A percentile compares a stretch with the other conserved stretches of the same genome.
These are phyloP conservation scores for Deilephila porcellus DNA, from an alignment of 2,888 invertebrate species.

Conservation along the genomic window DNA sequence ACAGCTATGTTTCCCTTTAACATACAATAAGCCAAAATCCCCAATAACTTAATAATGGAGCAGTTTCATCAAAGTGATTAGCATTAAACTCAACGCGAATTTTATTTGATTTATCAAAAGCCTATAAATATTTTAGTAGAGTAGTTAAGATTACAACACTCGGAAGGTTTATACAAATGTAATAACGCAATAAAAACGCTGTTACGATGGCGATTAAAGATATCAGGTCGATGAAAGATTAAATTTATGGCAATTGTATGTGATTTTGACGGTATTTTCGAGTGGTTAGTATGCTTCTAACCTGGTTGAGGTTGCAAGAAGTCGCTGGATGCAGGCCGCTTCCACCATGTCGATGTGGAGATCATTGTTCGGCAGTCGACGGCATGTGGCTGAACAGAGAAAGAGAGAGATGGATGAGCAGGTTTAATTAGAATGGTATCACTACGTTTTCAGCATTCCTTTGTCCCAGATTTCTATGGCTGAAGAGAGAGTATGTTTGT, in stretches of 20 bases:
- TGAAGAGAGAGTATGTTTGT: too few relatives aligned
- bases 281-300: background rate
- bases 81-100: constrained; percentile 8
- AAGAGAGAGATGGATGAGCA: too few relatives aligned
- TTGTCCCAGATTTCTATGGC: too few relatives aligned
- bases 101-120: constrained; percentile 22
- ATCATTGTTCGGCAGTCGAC: too few relatives aligned
- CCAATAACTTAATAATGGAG: background rate
- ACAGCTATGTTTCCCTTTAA: too few relatives aligned
- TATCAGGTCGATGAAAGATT: background rate
- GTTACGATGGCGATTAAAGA: constrained; percentile 7
- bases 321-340: too few relatives aligned
- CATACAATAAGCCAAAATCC: too few relatives aligned
- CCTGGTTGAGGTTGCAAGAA: too few relatives aligned
- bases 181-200: constrained; percentile 11
- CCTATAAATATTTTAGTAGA: constrained; percentile 15
- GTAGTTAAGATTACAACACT: constrained; percentile 10
- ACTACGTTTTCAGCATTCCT: too few relatives aligned
- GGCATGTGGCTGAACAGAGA: too few relatives aligned
- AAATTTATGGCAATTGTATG: constrained; percentile 12
- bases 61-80: background rate
- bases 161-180: background rate
- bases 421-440: too few relatives aligned
- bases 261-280: background rate
- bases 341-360: too few relatives aligned